Evolutionary conservation across 2,888 invertebrate genomes (phyloP), one percentile per base, ranked within the genome.

Genomic region (Callimorpha dominula): DNA sequence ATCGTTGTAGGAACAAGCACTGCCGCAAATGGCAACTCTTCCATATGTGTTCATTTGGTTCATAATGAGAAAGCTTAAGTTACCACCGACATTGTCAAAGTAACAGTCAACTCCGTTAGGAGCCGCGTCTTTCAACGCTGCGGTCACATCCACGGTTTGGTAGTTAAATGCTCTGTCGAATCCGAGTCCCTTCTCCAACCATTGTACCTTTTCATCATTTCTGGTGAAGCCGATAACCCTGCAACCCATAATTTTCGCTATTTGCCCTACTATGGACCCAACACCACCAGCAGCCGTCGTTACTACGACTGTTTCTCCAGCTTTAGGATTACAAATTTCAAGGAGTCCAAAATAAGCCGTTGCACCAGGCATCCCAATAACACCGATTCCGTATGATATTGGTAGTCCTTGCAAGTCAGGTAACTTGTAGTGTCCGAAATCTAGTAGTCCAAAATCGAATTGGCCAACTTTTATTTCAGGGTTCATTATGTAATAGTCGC

Each of bases 271-370:
- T n/a, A 97, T 87, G 71, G 96, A 97, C 4, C 98, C 98, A 0
- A 98, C 97, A 5, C 97, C 97, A 4, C 98, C 98, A 0, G 97
- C 97, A 5, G 97, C 98, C 0, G 97, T 96, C 7, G 96, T 97
- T 5, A 98, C 96, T 0, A 97, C 96, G 0, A 98, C 96, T 0
- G 97, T 97, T 86, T 98, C 97, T 0, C 97, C 97, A 1, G 94
- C 82, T 90, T 97, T 97, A 0, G 97, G 97, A 66, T 97, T 90
- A 83, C 97, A 97, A 20, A 97, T 84, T 74, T 97, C 97, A 62
- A 97, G 82, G 12, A 98, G 92, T 4, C 97, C 98, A 87, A 97
- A 97, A 86, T 97, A 97, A 0, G 97, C 97, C 0, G 97, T 97
- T 57, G 96, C 96, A 93, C 97, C 97, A 12, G 97, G 96, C 96